A percentile compares a stretch with the other conserved stretches of the same genome.
Evolutionary conservation across 2,888 invertebrate genomes (phyloP).

Genomic region (Drosophila mimetica): DNA sequence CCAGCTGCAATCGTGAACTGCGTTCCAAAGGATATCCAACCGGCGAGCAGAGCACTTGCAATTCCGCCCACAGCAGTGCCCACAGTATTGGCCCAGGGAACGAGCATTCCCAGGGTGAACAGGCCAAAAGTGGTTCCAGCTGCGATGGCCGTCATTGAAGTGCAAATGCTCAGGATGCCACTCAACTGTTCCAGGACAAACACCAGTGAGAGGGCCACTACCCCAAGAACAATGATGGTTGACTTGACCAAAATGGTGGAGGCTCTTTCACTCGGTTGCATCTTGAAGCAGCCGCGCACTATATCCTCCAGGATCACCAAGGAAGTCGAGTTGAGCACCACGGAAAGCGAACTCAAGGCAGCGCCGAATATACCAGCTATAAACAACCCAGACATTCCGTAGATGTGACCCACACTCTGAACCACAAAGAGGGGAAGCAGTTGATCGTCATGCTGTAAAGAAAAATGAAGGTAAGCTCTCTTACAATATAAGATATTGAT

Average conservation of each 20-base stretch:
- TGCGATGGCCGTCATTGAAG: constrained; percentile 92
- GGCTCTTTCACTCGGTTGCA: constrained; percentile 87
- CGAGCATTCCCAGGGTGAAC: constrained; percentile 92
- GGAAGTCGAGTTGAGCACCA: constrained; percentile 94
- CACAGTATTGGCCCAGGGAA: constrained; percentile 91
- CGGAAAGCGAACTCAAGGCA: constrained; percentile 94
- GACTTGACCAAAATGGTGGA: constrained; percentile 88
- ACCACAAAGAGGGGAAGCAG: constrained; percentile 93
- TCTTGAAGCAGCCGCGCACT: constrained; percentile 88
- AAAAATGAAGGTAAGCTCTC: no score
- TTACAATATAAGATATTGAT: neutral
- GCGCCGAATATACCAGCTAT: constrained; percentile 95
- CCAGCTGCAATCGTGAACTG: constrained; percentile 88
- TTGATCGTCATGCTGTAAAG: constrained; percentile 88
- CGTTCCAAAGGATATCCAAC: constrained; percentile 88
- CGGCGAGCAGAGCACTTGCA: constrained; percentile 87
- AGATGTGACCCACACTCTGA: constrained; percentile 89
- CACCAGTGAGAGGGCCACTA: constrained; percentile 87
- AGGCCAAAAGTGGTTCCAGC: constrained; percentile 93
- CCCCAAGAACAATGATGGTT: constrained; percentile 88
- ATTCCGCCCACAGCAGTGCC: constrained; percentile 87
- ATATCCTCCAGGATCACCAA: constrained; percentile 94
- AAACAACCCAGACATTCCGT: constrained; percentile 94
- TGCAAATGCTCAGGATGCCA: constrained; percentile 90
- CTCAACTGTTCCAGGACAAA: constrained; percentile 91